Evolutionary conservation across 2,113 vertebrate genomes (phyloP).

Genomic region (Macaca fascicularis): T2T-MFA8v1.1 NC_088384.1:35114001-35114500

Average conservation of each 20-base stretch:
- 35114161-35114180: neutral
- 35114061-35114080: too few relatives aligned
- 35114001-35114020: too few relatives aligned
- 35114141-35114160: too few relatives aligned
- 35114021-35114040: too few relatives aligned
- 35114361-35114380: neutral
- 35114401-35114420: neutral
- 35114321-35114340: neutral
- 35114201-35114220: neutral
- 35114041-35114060: too few relatives aligned
- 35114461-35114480: too few relatives aligned
- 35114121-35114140: too few relatives aligned
- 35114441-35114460: neutral
- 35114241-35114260: neutral
- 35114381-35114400: neutral
- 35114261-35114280: neutral
- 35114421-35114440: neutral
- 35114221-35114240: neutral
- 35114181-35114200: neutral
- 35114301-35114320: neutral
- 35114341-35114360: neutral
- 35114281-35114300: neutral
- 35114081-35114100: too few relatives aligned
- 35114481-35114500: too few relatives aligned
- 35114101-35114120: too few relatives aligned